A percentile compares a stretch with the other conserved stretches of the same genome.
phyloP scores from a whole-genome alignment of 2,888 invertebrate species.

The Ellobium chinense region DNA sequence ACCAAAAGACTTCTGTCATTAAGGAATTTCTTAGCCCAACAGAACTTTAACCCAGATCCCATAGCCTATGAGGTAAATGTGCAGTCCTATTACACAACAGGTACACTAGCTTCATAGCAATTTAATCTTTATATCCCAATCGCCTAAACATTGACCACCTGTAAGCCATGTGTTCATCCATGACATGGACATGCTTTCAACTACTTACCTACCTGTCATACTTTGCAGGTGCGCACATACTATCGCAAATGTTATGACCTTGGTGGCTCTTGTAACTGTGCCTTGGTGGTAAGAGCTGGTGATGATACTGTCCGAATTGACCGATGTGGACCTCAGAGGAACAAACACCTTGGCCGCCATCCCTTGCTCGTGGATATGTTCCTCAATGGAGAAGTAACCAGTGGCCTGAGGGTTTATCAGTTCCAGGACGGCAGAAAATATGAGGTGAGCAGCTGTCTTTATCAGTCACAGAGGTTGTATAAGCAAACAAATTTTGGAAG shows the following conservation, averaged over 20 bases:
- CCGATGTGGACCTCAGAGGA: slow-evolving; percentile 52
- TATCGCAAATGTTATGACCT: slow-evolving; percentile 50
- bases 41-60: no score
- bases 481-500: background rate
- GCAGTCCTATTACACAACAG: no score
- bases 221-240: slow-evolving; percentile 51
- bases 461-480: background rate
- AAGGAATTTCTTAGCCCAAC: no score
- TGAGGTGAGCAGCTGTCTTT: slow-evolving; percentile 44
- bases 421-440: slow-evolving; percentile 54
- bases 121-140: no score
- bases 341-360: background rate
- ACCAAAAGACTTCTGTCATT: no score
- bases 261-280: slow-evolving; percentile 59
- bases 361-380: slow-evolving; percentile 48
- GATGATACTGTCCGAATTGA: slow-evolving; percentile 56
- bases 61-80: no score
- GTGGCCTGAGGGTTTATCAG: slow-evolving; percentile 49
- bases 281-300: slow-evolving; percentile 53
- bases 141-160: no score
- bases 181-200: no score
- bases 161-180: no score
- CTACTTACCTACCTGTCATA: background rate
- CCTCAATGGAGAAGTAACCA: slow-evolving; percentile 51
- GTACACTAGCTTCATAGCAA: no score